Evolutionary conservation across 2,113 vertebrate genomes (phyloP).

Genomic region (Desmodus rotundus): DNA sequence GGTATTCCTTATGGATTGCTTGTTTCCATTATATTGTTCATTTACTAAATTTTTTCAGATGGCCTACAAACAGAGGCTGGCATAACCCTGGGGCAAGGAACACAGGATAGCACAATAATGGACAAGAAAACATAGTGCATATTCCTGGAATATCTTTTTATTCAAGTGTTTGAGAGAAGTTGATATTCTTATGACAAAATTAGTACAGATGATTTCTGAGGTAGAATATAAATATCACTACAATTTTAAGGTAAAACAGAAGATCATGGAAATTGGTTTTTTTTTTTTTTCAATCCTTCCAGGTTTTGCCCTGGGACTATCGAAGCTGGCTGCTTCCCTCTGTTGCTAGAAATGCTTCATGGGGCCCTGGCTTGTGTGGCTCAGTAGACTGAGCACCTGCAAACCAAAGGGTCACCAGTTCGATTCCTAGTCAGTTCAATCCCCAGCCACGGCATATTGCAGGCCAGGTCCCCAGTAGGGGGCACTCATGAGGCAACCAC

Average conservation of each 20-base stretch:
- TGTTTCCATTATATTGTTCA: not conserved
- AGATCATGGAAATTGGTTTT: not conserved
- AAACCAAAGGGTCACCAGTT: too few species aligned
- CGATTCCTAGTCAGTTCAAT: too few species aligned
- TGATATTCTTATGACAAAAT: not conserved
- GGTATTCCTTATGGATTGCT: not conserved
- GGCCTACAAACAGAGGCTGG: not conserved
- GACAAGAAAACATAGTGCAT: not conserved
- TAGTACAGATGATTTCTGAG: not conserved
- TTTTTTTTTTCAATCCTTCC: not conserved
- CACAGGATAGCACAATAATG: not conserved
- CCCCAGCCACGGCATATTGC: too few species aligned
- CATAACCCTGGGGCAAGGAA: not conserved
- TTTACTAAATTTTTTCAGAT: not conserved
- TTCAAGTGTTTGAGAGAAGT: not conserved
- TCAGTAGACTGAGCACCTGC: too few species aligned
- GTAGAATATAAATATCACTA: not conserved
- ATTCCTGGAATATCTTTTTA: not conserved
- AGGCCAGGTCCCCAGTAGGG: too few species aligned
- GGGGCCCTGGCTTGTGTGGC: too few species aligned
- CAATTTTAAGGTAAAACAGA: not conserved
- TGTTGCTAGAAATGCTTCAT: not conserved
- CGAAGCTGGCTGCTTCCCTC: not conserved
- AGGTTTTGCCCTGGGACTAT: not conserved
- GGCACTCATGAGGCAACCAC: too few species aligned